Percentiles rank a stretch among this genome's conserved stretches.
These are phyloP conservation scores for Cirrhinus mrigala DNA, from an alignment of 2,797 vertebrate genomes.

Conservation along the genomic window DNA sequence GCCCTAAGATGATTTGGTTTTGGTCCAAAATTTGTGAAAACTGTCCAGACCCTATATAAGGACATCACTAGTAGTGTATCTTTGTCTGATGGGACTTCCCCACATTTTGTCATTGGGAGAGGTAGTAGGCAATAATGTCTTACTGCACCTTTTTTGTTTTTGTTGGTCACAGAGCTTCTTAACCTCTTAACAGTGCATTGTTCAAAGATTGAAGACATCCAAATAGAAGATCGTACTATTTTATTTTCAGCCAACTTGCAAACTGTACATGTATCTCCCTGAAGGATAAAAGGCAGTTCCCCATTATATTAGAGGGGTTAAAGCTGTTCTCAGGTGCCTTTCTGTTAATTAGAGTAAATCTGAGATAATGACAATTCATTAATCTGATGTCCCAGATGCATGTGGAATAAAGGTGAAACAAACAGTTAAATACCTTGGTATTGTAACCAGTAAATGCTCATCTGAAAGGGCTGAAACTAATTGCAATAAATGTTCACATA, in stretches of 20 bases:
- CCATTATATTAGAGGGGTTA: not conserved
- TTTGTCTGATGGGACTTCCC: too few relatives aligned
- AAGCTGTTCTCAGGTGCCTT: not conserved
- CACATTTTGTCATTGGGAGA: too few relatives aligned
- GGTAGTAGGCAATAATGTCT: too few relatives aligned
- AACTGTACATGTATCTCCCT: not conserved
- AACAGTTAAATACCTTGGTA: not conserved
- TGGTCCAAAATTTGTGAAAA: too few relatives aligned
- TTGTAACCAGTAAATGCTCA: not conserved
- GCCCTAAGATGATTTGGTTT: too few relatives aligned
- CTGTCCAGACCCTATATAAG: too few relatives aligned
- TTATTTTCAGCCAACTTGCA: not conserved
- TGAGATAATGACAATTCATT: not conserved
- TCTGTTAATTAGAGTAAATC: slow-evolving; percentile 2
- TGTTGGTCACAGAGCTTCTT: too few relatives aligned
- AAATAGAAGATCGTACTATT: not conserved
- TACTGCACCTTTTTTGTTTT: too few relatives aligned
- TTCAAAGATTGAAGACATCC: not conserved
- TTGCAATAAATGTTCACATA: not conserved
- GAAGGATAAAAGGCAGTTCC: not conserved
- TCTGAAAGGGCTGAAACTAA: not conserved
- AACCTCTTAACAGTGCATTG: not conserved
- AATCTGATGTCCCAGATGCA: not conserved
- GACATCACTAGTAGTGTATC: too few relatives aligned
- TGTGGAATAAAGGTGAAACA: not conserved